Evolutionary conservation across 2,888 invertebrate species (phyloP).

Genomic region (Mesodorylaimus sp.): DNA sequence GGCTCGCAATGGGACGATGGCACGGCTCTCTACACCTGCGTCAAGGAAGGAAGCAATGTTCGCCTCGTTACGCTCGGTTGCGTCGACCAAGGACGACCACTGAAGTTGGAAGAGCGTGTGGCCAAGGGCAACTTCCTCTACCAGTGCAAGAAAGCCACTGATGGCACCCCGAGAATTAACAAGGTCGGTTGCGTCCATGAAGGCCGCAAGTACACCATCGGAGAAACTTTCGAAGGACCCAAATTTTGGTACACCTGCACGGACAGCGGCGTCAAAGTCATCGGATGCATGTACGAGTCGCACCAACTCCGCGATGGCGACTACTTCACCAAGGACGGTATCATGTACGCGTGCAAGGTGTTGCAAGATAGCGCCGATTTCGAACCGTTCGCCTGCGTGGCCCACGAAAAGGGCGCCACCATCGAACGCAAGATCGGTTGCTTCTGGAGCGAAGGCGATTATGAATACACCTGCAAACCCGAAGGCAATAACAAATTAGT

Average conservation of each 20-base stretch:
- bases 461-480: too few relatives aligned
- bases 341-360: slow-evolving; percentile 6
- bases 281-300: slow-evolving; percentile 6
- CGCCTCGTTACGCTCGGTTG: too few relatives aligned
- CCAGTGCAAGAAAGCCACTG: slow-evolving; percentile 20
- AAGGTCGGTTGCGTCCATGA: slow-evolving; percentile 23
- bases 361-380: not conserved
- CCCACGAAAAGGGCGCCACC: not conserved
- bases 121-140: slow-evolving; percentile 11
- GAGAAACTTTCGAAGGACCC: slow-evolving; percentile 13
- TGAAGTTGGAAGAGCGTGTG: not conserved
- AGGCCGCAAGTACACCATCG: slow-evolving; percentile 17
- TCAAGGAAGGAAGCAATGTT: not conserved
- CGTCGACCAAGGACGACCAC: not conserved
- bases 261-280: not conserved
- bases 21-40: not conserved
- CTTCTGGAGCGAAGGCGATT: not conserved
- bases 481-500: too few relatives aligned
- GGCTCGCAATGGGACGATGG: not conserved
- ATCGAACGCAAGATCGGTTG: not conserved
- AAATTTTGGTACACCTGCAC: slow-evolving; percentile 4
- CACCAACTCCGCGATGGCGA: too few relatives aligned
- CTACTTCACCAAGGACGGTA: not conserved
- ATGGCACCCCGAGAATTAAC: slow-evolving; percentile 20
- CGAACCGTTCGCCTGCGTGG: not conserved